Evolutionary conservation across 2,113 vertebrate species (phyloP).

Genomic region (Larimichthys polyactis): DNA sequence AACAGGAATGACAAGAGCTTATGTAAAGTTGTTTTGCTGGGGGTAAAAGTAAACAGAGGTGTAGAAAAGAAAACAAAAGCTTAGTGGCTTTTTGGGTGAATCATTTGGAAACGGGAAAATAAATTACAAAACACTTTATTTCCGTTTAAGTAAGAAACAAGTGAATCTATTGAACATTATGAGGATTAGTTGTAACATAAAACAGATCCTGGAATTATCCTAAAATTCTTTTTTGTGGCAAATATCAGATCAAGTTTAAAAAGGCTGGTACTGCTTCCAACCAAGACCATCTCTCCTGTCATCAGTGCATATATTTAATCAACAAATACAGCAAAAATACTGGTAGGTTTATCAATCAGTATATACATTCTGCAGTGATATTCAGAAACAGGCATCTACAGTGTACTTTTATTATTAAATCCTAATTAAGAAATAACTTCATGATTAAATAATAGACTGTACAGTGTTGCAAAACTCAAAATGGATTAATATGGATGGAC

Average conservation of each 20-base stretch:
- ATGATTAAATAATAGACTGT: conserved; percentile 4
- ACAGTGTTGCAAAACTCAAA: conserved; percentile 31
- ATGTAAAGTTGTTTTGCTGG: neutral
- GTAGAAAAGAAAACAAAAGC: neutral
- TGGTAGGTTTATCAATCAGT: conserved; percentile 12
- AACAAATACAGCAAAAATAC: conserved; percentile 19
- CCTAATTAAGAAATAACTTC: conserved; percentile 18
- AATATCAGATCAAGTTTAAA: conserved; percentile 1
- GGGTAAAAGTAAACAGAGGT: neutral
- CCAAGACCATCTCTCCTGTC: neutral
- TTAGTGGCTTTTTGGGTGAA: neutral
- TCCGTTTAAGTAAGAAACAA: neutral
- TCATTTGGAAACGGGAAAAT: neutral
- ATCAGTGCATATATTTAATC: conserved; percentile 9
- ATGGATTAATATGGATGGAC: conserved; percentile 33
- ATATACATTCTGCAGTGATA: conserved; percentile 13
- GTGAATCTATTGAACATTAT: neutral
- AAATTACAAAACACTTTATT: conserved; percentile 25
- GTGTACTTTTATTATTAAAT: neutral
- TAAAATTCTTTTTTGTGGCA: neutral
- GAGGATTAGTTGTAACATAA: neutral
- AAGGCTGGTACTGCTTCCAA: neutral
- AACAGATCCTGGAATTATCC: neutral
- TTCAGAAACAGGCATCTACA: neutral
- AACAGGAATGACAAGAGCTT: no score